These are phyloP conservation scores for Triplophysa bombifrons DNA, from an alignment of 2,797 vertebrate species.

Conservation along the genomic window DNA sequence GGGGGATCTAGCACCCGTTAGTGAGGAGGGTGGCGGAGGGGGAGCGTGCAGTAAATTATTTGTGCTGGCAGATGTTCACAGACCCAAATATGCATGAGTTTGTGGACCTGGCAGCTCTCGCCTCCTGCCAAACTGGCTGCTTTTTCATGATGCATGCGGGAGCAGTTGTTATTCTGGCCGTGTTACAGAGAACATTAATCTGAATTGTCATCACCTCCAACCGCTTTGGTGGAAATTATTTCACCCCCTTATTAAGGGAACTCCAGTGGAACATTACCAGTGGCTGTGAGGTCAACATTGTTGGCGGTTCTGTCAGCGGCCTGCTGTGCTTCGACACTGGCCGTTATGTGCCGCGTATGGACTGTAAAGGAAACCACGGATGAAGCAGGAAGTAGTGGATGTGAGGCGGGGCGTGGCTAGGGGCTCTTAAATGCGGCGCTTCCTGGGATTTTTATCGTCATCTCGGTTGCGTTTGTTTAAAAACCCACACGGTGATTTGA, in stretches of 20 bases:
- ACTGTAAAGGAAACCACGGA: slow-evolving; percentile 62
- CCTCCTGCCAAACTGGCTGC: slow-evolving; percentile 70
- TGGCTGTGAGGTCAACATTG: slow-evolving; percentile 73
- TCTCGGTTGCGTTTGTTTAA: slow-evolving; percentile 19
- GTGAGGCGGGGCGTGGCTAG: slow-evolving; percentile 63
- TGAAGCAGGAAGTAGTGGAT: slow-evolving; percentile 64
- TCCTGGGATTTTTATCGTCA: slow-evolving; percentile 26
- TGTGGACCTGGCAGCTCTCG: slow-evolving; percentile 76
- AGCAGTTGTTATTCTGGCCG: slow-evolving; percentile 75
- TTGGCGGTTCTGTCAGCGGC: slow-evolving; percentile 76
- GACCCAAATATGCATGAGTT: slow-evolving; percentile 88
- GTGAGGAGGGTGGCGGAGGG: slow-evolving; percentile 36
- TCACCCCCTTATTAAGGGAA: slow-evolving; percentile 76
- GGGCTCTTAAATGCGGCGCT: slow-evolving; percentile 58
- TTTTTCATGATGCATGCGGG: slow-evolving; percentile 77
- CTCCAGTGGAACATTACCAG: slow-evolving; percentile 71
- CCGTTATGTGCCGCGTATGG: slow-evolving; percentile 64
- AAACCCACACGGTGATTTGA: slow-evolving; percentile 31
- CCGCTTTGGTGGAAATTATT: slow-evolving; percentile 77
- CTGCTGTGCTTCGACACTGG: slow-evolving; percentile 69
- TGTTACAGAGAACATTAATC: slow-evolving; percentile 75
- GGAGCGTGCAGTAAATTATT: slow-evolving; percentile 55
- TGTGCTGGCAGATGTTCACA: slow-evolving; percentile 84
- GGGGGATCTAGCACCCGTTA: slow-evolving; percentile 75
- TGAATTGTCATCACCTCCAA: slow-evolving; percentile 69